Evolutionary conservation across 2,113 vertebrate genomes (phyloP).

Genomic region (Antechinus stuartii): DNA sequence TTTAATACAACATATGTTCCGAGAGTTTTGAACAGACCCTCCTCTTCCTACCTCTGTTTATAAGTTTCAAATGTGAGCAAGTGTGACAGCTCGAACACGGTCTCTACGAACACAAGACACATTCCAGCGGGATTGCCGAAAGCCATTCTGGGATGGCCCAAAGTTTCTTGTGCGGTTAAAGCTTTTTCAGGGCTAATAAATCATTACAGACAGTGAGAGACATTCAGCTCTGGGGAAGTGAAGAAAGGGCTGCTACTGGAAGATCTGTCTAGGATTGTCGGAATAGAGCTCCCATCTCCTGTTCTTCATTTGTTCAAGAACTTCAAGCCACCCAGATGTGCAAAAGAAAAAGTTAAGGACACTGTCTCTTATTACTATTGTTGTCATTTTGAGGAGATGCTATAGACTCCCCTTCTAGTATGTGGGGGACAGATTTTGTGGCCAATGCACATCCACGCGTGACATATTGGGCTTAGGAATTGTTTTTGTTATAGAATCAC

Average conservation of each 20-base stretch:
- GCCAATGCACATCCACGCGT: not conserved
- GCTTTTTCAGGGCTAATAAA: slow-evolving; percentile 45
- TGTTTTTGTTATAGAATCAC: not conserved
- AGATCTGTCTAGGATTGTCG: slow-evolving; percentile 10
- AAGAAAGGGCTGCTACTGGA: slow-evolving; percentile 18
- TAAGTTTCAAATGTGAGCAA: slow-evolving; percentile 29
- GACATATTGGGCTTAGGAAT: not conserved
- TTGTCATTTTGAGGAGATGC: not conserved
- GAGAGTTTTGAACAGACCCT: not conserved
- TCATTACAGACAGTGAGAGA: not conserved
- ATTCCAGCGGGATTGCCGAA: not conserved
- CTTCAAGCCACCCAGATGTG: not conserved
- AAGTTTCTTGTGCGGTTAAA: not conserved
- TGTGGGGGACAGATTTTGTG: not conserved
- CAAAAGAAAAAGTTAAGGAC: not conserved
- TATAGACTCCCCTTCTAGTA: not conserved
- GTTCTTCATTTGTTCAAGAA: not conserved
- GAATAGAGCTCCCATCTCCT: not conserved
- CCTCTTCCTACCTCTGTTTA: slow-evolving; percentile 34
- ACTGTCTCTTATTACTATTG: not conserved
- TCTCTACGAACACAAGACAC: not conserved
- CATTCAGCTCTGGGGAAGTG: not conserved
- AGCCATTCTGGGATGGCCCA: not conserved
- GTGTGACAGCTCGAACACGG: not conserved
- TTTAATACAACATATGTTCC: not conserved